A percentile compares a stretch with the other conserved stretches of the same genome.
These are phyloP conservation scores for Leptodactylus fuscus DNA, from an alignment of 2,113 vertebrate species.

Conservation along the genomic window DNA sequence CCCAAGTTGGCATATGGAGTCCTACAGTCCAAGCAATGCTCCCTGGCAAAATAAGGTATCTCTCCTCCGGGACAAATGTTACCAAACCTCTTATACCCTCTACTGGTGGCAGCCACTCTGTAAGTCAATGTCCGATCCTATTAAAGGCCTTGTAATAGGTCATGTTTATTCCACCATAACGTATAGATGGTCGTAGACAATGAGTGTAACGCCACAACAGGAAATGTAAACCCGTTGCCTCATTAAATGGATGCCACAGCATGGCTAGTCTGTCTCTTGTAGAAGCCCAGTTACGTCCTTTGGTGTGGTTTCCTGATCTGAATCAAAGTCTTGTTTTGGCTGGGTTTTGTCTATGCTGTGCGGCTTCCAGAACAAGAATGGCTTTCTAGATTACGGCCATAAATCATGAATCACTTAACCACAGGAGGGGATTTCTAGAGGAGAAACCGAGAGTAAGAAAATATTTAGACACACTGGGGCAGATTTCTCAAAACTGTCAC, in stretches of 20 bases:
- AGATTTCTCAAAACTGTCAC: not conserved
- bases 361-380: conserved; percentile 29
- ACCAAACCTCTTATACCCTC: no score
- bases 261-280: not conserved
- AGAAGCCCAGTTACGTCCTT: not conserved
- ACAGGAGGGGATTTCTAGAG: conserved; percentile 4
- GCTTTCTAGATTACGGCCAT: not conserved
- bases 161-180: no score
- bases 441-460: not conserved
- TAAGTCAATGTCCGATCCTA: no score
- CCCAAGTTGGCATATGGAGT: no score
- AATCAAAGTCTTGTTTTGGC: conserved; percentile 21
- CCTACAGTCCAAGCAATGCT: no score
- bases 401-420: conserved; percentile 9
- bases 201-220: not conserved
- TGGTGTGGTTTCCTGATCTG: conserved; percentile 8
- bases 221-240: not conserved
- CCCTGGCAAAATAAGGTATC: no score
- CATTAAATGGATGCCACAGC: not conserved
- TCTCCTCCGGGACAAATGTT: no score
- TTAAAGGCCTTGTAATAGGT: no score
- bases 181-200: not conserved
- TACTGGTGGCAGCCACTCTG: no score
- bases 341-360: not conserved
- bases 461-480: not conserved